Conservation (phyloP, 2,888 invertebrate species). For the Schizotus pectinicornis region DNA sequence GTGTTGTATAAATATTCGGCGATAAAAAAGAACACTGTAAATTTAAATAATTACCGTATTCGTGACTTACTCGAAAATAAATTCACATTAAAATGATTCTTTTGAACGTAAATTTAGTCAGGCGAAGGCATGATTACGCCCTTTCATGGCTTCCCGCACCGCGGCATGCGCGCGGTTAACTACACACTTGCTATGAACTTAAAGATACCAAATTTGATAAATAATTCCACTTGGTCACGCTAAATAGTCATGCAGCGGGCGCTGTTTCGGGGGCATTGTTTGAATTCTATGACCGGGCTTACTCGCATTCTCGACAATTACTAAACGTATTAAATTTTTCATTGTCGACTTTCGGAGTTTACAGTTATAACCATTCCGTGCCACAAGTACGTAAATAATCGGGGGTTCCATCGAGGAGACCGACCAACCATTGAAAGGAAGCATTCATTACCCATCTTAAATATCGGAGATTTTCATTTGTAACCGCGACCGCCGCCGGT, state of each 20-base stretch:
- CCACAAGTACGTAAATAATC: slow-evolving; percentile 3
- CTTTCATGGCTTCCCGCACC: slow-evolving; percentile 32
- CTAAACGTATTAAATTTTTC: slow-evolving; percentile 8
- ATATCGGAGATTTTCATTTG: slow-evolving; percentile 2
- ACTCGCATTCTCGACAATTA: slow-evolving; percentile 18
- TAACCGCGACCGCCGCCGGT: background rate
- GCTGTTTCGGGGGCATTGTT: slow-evolving; percentile 21
- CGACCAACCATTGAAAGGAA: slow-evolving; percentile 2
- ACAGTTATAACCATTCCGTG: slow-evolving; percentile 14
- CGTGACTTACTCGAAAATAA: slow-evolving; percentile 42
- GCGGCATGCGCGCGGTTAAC: slow-evolving; percentile 31
- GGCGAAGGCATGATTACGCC: slow-evolving; percentile 39
- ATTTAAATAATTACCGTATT: slow-evolving; percentile 36
- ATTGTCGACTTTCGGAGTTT: slow-evolving; percentile 9
- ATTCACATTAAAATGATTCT: slow-evolving; percentile 39
- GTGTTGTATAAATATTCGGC: slow-evolving; percentile 23
- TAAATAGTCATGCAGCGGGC: slow-evolving; percentile 32
- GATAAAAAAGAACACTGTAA: slow-evolving; percentile 27
- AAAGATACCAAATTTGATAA: slow-evolving; percentile 41
- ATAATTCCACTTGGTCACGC: slow-evolving; percentile 39
- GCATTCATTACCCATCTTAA: background rate
- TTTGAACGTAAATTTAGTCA: slow-evolving; percentile 36
- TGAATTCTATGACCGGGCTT: slow-evolving; percentile 22
- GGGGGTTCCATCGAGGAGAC: background rate
- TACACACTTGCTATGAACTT: slow-evolving; percentile 33